Percentiles rank a stretch among this genome's conserved stretches.
These are phyloP conservation scores for Agriopis leucophaearia DNA, from an alignment of 2,888 invertebrate species.

Conservation along the genomic window DNA sequence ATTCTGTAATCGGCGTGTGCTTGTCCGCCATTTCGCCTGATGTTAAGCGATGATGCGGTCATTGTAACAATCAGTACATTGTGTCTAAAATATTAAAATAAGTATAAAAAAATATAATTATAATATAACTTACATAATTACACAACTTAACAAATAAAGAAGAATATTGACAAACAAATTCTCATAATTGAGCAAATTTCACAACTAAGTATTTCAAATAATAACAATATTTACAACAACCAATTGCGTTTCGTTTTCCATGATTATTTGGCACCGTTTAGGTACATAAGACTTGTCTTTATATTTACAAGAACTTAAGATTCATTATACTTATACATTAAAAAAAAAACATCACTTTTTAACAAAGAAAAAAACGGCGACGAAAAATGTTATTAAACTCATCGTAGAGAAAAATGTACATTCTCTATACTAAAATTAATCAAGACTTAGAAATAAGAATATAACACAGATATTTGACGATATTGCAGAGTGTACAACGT, in stretches of 20 bases:
- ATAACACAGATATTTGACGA: conserved; percentile 56
- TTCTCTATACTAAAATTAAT: conserved; percentile 15
- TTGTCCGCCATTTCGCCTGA: no score
- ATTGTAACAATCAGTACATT: no score
- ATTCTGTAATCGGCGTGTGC: no score
- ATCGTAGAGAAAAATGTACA: no score
- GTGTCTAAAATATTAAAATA: not conserved
- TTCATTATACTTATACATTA: no score
- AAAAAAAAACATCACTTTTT: not conserved
- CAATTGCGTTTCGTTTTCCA: conserved; percentile 48
- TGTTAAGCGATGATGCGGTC: no score
- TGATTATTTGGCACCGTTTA: conserved; percentile 76
- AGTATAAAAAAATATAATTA: not conserved
- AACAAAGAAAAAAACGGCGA: not conserved
- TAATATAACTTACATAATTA: not conserved
- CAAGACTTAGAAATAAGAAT: conserved; percentile 42
- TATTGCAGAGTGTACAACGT: conserved; percentile 42
- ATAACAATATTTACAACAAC: conserved; percentile 51
- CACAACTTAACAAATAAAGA: not conserved
- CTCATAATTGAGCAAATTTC: conserved; percentile 71
- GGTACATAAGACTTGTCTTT: conserved; percentile 75
- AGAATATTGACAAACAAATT: conserved; percentile 3
- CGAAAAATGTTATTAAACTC: no score
- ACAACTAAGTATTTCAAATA: conserved; percentile 36
- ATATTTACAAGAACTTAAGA: conserved; percentile 61